phyloP scores from a whole-genome alignment of 2,888 invertebrate genomes.

The Ceraclea dissimilis region DNA sequence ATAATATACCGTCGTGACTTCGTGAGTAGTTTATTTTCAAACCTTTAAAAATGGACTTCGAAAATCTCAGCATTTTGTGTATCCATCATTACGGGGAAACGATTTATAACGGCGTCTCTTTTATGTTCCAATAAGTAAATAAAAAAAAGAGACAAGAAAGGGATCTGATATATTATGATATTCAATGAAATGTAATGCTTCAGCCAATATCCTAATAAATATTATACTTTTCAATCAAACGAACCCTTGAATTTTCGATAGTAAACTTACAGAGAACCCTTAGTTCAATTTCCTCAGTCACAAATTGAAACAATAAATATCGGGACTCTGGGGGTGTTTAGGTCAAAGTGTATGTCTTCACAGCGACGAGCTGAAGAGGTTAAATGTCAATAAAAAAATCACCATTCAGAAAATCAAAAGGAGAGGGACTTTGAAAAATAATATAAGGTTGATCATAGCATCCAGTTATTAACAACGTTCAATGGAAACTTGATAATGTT shows the following conservation, averaged over 20 bases:
- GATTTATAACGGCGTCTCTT: too few relatives aligned
- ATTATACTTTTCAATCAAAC: constrained; percentile 1
- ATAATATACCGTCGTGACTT: too few relatives aligned
- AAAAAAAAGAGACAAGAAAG: neutral
- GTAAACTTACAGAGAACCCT: neutral
- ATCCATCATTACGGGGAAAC: too few relatives aligned
- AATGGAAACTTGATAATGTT: too few relatives aligned
- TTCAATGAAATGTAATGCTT: neutral
- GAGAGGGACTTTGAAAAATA: too few relatives aligned
- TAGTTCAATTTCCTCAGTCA: neutral
- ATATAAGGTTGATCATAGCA: too few relatives aligned
- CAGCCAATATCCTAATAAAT: neutral
- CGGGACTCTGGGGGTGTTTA: neutral
- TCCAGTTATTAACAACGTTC: too few relatives aligned
- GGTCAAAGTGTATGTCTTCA: neutral
- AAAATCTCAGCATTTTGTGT: too few relatives aligned
- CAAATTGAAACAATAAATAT: constrained; percentile 2
- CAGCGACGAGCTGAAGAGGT: neutral
- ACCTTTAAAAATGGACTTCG: too few relatives aligned
- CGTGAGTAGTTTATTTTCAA: too few relatives aligned
- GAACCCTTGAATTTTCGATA: neutral
- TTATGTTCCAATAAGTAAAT: too few relatives aligned
- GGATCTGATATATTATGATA: neutral
- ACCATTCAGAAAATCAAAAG: neutral
- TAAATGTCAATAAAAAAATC: neutral